These are phyloP conservation scores for Geotrypetes seraphini DNA, from an alignment of 2,797 vertebrate species.

Conservation along the genomic window DNA sequence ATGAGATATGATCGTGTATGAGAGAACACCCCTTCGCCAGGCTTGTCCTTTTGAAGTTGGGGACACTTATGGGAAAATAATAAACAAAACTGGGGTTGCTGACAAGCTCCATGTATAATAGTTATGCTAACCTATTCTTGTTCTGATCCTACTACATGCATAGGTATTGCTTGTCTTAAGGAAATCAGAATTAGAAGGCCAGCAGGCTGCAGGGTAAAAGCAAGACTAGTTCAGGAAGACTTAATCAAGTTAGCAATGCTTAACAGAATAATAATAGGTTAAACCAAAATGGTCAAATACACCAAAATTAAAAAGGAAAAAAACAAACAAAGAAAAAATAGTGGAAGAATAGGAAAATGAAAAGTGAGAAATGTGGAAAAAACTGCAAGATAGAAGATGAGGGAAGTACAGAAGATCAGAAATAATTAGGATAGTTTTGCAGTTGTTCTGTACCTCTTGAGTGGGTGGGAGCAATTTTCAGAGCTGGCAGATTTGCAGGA, in stretches of 20 bases:
- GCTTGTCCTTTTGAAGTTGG: no score
- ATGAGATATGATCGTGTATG: no score
- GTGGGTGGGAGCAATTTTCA: slow-evolving; percentile 27
- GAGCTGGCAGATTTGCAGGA: slow-evolving; percentile 23
- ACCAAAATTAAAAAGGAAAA: background rate
- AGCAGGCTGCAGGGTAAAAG: background rate
- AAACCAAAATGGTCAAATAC: background rate
- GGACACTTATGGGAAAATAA: no score
- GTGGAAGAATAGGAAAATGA: no score
- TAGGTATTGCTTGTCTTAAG: no score
- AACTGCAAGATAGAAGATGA: background rate
- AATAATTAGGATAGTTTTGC: slow-evolving; percentile 10
- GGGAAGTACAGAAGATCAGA: slow-evolving; percentile 7
- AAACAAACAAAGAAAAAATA: slow-evolving; percentile 3
- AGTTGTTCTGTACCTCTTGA: slow-evolving; percentile 5
- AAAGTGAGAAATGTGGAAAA: no score
- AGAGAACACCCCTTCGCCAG: no score
- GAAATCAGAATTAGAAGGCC: no score
- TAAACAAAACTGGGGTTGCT: no score
- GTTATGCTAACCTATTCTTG: no score
- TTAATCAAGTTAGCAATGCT: background rate
- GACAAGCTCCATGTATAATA: no score
- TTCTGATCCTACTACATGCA: no score
- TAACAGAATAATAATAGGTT: background rate
- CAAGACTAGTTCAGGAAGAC: background rate